Percentiles rank a stretch among this genome's conserved stretches.
These are phyloP conservation scores for Cartodere bifasciata DNA, from an alignment of 2,888 invertebrate genomes.

Conservation along the genomic window DNA sequence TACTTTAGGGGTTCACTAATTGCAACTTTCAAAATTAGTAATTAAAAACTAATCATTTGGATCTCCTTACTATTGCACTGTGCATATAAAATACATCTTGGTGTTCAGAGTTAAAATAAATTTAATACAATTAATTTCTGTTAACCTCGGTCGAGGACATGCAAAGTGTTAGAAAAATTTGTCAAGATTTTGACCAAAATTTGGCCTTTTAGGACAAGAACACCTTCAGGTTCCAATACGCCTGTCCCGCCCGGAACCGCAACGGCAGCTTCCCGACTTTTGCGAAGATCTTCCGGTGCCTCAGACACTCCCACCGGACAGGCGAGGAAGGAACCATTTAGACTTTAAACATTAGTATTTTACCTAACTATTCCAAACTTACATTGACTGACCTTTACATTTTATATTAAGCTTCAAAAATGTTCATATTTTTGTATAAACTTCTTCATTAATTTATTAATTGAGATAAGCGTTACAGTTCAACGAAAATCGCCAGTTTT, in stretches of 20 bases:
- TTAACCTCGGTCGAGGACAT: too few relatives aligned
- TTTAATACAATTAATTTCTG: too few relatives aligned
- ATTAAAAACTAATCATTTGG: too few relatives aligned
- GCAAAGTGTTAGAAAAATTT: too few relatives aligned
- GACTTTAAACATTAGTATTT: slow-evolving; percentile 42
- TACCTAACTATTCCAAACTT: slow-evolving; percentile 28
- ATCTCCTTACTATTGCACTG: too few relatives aligned
- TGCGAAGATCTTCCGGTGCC: slow-evolving; percentile 55
- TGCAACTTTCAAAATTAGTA: too few relatives aligned
- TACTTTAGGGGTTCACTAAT: too few relatives aligned
- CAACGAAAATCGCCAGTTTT: slow-evolving; percentile 27
- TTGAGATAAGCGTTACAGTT: slow-evolving; percentile 13
- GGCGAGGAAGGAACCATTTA: slow-evolving; percentile 51
- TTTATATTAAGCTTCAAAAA: slow-evolving; percentile 23
- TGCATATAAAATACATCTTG: too few relatives aligned
- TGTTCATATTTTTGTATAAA: slow-evolving; percentile 34
- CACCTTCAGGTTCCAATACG: slow-evolving; percentile 64
- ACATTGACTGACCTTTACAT: slow-evolving; percentile 29
- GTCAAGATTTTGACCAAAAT: too few relatives aligned
- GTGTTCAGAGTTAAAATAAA: too few relatives aligned
- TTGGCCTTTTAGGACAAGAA: slow-evolving; percentile 51
- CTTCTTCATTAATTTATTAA: slow-evolving; percentile 18
- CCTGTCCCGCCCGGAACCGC: slow-evolving; percentile 52
- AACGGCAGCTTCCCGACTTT: slow-evolving; percentile 49
- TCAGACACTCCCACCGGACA: slow-evolving; percentile 49